A percentile compares a stretch with the other conserved stretches of the same genome.
Conservation (phyloP, 2,888 invertebrate genomes). For the Cephus runcator region DNA sequence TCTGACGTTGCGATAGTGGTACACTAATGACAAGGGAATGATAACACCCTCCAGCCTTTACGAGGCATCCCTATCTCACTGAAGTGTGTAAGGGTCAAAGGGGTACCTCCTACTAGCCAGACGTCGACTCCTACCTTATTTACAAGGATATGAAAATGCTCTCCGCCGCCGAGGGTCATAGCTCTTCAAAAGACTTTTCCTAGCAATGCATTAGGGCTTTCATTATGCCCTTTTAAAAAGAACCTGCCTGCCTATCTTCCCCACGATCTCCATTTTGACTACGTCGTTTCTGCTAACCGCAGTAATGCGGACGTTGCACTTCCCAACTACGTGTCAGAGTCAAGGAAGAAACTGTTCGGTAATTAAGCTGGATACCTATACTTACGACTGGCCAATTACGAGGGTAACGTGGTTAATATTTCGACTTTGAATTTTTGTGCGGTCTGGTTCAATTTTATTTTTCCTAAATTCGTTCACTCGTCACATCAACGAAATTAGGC, state of each 20-base stretch:
- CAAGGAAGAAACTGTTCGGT: background rate
- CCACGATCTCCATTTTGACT: background rate
- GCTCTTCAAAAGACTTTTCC: background rate
- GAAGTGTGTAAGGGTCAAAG: background rate
- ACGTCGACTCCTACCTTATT: conserved; percentile 2
- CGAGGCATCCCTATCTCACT: background rate
- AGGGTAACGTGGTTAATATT: background rate
- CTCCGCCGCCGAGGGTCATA: background rate
- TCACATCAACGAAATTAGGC: background rate
- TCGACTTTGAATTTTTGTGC: background rate
- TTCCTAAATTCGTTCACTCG: background rate
- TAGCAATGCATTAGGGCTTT: background rate
- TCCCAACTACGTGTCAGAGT: background rate
- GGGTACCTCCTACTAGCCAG: background rate
- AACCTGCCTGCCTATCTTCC: background rate
- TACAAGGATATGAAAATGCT: conserved; percentile 10
- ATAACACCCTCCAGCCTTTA: background rate
- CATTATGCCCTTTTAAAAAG: background rate
- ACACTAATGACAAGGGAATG: background rate
- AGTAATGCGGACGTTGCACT: background rate
- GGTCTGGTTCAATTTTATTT: background rate
- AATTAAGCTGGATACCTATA: background rate
- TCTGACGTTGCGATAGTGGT: background rate
- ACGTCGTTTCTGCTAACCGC: background rate
- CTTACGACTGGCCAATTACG: background rate